A percentile compares a stretch with the other conserved stretches of the same genome.
Conservation (phyloP, 2,888 invertebrate genomes). For the Drosophila kambysellisi region DNA sequence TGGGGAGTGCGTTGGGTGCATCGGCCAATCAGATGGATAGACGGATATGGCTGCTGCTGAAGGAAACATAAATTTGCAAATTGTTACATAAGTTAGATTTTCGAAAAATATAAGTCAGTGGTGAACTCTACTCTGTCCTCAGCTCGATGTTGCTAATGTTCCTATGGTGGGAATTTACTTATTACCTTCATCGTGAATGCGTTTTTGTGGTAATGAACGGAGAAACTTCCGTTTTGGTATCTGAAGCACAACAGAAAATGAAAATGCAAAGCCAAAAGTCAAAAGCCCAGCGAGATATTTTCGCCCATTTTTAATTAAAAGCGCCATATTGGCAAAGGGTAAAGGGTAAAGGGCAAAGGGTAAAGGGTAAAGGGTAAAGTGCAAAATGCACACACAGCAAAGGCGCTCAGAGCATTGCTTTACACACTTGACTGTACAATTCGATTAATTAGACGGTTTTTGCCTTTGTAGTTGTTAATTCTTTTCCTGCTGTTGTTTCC, state of each 20-base stretch:
- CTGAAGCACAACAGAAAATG: conserved; percentile 35
- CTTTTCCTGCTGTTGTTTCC: not conserved
- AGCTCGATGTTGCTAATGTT: conserved; percentile 35
- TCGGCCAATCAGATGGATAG: not conserved
- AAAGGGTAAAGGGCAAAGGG: conserved; percentile 39
- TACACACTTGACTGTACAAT: conserved; percentile 53
- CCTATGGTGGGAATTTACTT: conserved; percentile 41
- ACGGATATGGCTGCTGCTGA: not conserved
- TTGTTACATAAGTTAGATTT: not conserved
- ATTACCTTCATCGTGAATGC: conserved; percentile 20
- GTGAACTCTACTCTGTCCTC: not conserved
- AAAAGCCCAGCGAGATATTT: conserved; percentile 29
- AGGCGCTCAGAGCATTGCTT: conserved; percentile 33
- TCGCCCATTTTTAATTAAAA: conserved; percentile 71
- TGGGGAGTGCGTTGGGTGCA: conserved; percentile 31
- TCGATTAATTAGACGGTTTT: conserved; percentile 74
- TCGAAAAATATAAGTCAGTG: not conserved
- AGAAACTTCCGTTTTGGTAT: conserved; percentile 30
- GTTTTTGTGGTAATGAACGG: conserved; percentile 54
- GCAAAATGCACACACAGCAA: conserved; percentile 47
- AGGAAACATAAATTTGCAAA: not conserved
- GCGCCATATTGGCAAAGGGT: conserved; percentile 52
- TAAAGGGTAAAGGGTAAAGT: conserved; percentile 21
- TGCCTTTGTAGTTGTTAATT: conserved; percentile 14
- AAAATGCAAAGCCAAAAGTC: conserved; percentile 43